Conservation (phyloP, 2,113 vertebrate genomes). For the Erythrocebus patas region DNA sequence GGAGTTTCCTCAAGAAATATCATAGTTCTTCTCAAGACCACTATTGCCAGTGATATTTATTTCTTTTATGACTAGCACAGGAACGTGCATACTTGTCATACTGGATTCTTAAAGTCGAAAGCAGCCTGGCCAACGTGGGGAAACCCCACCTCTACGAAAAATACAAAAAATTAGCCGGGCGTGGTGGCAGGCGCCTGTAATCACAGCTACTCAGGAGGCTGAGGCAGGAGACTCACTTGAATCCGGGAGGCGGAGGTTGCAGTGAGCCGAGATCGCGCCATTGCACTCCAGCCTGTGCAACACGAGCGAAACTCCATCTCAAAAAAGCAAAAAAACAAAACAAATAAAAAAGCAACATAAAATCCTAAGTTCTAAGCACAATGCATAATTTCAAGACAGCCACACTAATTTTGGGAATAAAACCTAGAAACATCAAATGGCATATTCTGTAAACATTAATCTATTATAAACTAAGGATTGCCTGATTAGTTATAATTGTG, state of each 20-base stretch:
- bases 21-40: not conserved
- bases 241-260: too few relatives aligned
- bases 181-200: too few relatives aligned
- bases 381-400: not conserved
- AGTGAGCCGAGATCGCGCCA: too few relatives aligned
- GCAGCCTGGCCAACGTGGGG: too few relatives aligned
- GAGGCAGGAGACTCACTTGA: too few relatives aligned
- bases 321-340: not conserved
- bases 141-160: too few relatives aligned
- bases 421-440: constrained; percentile 16
- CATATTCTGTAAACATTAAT: not conserved
- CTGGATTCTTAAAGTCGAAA: not conserved
- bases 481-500: not conserved
- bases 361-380: not conserved
- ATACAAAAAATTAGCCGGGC: too few relatives aligned
- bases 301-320: too few relatives aligned
- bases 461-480: not conserved
- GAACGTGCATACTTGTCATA: not conserved
- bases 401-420: constrained; percentile 14
- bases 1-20: not conserved
- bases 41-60: not conserved
- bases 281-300: too few relatives aligned
- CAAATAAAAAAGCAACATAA: not conserved
- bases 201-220: too few relatives aligned
- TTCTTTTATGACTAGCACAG: not conserved